Evolutionary conservation across 2,888 invertebrate species (phyloP).

Genomic region (Sinodicranocentrus sp.): DNA sequence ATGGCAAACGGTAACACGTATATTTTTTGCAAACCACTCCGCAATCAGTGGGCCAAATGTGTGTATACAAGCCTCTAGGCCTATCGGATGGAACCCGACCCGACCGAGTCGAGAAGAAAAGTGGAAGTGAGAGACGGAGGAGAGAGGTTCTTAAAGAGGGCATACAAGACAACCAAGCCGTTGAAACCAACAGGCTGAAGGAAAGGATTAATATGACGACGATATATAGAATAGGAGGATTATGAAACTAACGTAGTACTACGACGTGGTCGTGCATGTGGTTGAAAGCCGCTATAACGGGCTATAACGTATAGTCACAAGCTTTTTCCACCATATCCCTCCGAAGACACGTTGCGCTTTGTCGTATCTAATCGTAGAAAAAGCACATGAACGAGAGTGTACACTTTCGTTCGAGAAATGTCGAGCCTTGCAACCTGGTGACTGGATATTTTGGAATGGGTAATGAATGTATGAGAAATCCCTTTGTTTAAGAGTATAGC

Average conservation of each 20-base stretch:
- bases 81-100: conserved; percentile 45
- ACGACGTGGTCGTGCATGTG: not conserved
- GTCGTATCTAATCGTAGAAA: not conserved
- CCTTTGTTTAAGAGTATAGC: too few relatives aligned
- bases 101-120: conserved; percentile 61
- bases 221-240: too few relatives aligned
- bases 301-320: not conserved
- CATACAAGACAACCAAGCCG: not conserved
- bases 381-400: not conserved
- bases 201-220: too few relatives aligned
- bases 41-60: not conserved
- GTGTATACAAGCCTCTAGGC: conserved; percentile 16
- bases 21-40: not conserved
- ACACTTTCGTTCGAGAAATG: not conserved
- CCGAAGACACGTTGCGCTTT: not conserved
- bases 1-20: too few relatives aligned
- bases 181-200: conserved; percentile 45
- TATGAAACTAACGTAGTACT: too few relatives aligned
- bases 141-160: conserved; percentile 37
- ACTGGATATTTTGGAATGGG: too few relatives aligned
- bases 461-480: too few relatives aligned
- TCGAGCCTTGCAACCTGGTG: too few relatives aligned
- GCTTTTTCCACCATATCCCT: not conserved
- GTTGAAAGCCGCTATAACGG: not conserved
- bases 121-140: conserved; percentile 52